phyloP scores from a whole-genome alignment of 1,140 invertebrate genomes.

The Dendrolimus kikuchii region DNA sequence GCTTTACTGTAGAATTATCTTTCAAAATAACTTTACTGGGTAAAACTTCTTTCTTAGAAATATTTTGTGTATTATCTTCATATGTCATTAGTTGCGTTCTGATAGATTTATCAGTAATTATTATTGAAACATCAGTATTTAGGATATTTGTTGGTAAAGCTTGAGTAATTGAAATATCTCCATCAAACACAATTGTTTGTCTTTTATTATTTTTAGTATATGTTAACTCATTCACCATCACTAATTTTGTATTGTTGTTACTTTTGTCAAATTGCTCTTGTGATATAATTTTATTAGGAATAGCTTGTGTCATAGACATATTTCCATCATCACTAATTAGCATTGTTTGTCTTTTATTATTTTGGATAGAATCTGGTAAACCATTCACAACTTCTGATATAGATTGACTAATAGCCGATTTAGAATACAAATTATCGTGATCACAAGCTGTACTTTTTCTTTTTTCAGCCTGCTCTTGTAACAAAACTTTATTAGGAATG shows the following conservation, averaged over 20 bases:
- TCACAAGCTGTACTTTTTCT: too few species aligned
- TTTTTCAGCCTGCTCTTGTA: not conserved
- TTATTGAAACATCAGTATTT: not conserved
- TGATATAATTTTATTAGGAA: conserved; percentile 4
- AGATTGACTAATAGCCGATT: too few species aligned
- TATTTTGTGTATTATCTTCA: conserved; percentile 6
- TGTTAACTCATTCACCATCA: too few species aligned
- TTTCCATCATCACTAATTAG: conserved; percentile 3
- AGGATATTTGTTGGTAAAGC: not conserved
- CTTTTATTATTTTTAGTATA: conserved; percentile 1
- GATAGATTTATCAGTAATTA: not conserved
- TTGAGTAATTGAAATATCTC: not conserved
- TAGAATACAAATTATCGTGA: too few species aligned
- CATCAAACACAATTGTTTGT: conserved; percentile 14
- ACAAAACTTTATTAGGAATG: conserved; percentile 5
- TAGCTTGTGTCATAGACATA: conserved; percentile 6
- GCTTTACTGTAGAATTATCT: not conserved
- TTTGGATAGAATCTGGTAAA: not conserved
- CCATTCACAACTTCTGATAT: too few species aligned
- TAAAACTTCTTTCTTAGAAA: conserved; percentile 15
- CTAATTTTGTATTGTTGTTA: too few species aligned
- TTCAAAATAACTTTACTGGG: conserved; percentile 9
- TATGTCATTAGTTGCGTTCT: not conserved
- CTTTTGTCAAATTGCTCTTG: not conserved
- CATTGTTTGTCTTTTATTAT: conserved; percentile 3